phyloP scores from a whole-genome alignment of 2,888 invertebrate genomes.

The Melanophora roralis region DNA sequence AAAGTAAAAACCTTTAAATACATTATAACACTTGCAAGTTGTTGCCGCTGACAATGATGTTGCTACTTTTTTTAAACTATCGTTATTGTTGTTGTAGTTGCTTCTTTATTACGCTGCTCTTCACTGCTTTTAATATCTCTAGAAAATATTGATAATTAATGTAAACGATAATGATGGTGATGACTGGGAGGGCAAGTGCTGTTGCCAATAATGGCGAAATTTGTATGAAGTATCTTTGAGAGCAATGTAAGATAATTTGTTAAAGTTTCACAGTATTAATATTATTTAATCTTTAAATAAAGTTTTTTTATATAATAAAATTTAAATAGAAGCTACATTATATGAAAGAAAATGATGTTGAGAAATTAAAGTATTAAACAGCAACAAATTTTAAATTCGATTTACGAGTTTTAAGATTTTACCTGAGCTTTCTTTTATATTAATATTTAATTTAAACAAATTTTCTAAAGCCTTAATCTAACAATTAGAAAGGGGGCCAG shows the following conservation, averaged over 20 bases:
- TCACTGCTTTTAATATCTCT: constrained; percentile 25
- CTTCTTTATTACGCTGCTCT: neutral
- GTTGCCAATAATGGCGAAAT: constrained; percentile 2
- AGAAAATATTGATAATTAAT: constrained; percentile 10
- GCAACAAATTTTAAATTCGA: no score
- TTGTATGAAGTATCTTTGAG: constrained; percentile 3
- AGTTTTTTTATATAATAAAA: no score
- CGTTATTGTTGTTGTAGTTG: constrained; percentile 41
- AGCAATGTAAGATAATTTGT: neutral
- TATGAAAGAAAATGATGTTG: no score
- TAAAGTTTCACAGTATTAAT: neutral
- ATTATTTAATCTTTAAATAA: no score
- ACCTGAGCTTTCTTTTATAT: no score
- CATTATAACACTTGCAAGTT: constrained; percentile 43
- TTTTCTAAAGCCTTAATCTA: no score
- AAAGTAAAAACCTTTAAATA: constrained; percentile 32
- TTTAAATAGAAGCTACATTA: no score
- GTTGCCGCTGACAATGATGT: constrained; percentile 39
- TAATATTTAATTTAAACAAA: no score
- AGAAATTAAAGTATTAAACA: no score
- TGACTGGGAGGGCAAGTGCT: neutral
- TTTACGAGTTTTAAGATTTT: no score
- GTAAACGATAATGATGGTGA: constrained; percentile 1
- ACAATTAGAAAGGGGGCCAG: no score
- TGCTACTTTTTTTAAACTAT: constrained; percentile 58